Conservation (phyloP, 1,140 invertebrate genomes). For the Bombus pascuorum region DNA sequence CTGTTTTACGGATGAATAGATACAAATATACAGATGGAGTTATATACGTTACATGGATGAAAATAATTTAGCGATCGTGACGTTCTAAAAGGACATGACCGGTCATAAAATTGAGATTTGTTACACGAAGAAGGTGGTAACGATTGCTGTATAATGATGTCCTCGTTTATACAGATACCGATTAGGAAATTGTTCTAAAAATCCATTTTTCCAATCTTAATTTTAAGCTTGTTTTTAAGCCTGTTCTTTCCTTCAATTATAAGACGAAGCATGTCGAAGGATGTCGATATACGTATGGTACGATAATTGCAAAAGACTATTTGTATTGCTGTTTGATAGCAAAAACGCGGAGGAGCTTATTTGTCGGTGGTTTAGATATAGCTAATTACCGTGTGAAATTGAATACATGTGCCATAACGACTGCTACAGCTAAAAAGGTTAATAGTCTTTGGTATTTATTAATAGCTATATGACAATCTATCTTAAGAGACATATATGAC, state of each 20-base stretch:
- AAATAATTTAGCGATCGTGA: too few relatives aligned
- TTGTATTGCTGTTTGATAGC: neutral
- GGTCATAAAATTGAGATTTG: neutral
- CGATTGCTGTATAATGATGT: neutral
- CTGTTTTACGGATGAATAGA: constrained; percentile 46
- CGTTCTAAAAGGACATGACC: neutral
- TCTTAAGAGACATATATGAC: constrained; percentile 21
- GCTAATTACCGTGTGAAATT: constrained; percentile 21
- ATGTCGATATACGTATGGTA: neutral
- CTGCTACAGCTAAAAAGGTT: constrained; percentile 14
- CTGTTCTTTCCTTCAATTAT: neutral
- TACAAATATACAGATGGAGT: constrained; percentile 22
- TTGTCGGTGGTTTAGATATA: neutral
- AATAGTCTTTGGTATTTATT: constrained; percentile 44
- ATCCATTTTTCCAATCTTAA: neutral
- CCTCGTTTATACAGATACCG: neutral
- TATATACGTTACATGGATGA: neutral
- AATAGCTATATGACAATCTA: constrained; percentile 27
- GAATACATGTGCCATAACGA: neutral
- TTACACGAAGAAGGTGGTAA: neutral
- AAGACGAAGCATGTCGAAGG: neutral
- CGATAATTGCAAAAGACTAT: neutral
- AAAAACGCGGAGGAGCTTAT: neutral
- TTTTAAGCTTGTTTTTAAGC: neutral
- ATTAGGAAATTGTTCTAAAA: neutral